Percentiles rank a stretch among this genome's conserved stretches.
phyloP scores from a whole-genome alignment of 2,888 invertebrate species.

The Chymomyza caudatula region DNA sequence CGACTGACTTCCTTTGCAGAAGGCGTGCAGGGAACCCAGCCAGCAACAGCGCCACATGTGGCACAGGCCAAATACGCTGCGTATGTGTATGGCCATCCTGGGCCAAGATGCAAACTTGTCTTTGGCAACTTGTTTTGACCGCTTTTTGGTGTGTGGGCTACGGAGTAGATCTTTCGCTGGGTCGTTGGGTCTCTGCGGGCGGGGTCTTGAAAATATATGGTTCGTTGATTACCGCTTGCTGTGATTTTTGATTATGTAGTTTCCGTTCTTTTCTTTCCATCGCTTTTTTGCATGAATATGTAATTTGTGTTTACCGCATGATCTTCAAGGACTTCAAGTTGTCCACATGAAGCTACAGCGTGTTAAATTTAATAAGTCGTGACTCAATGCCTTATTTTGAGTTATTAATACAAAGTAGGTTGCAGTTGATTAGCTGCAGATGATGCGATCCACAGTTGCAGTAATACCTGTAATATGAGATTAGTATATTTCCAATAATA shows the following conservation, averaged over 20 bases:
- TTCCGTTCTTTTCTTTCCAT: conserved; percentile 38
- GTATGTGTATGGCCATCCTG: conserved; percentile 19
- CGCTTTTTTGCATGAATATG: conserved; percentile 56
- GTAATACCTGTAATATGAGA: too few relatives aligned
- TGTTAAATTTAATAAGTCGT: conserved; percentile 16
- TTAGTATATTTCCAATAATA: too few relatives aligned
- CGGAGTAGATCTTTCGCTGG: neutral
- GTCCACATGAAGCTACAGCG: conserved; percentile 11
- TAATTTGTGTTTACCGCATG: conserved; percentile 41
- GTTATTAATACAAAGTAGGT: too few relatives aligned
- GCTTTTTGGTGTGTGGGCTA: conserved; percentile 29
- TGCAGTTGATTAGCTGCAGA: too few relatives aligned
- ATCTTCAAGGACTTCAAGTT: conserved; percentile 57
- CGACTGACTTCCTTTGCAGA: conserved; percentile 49
- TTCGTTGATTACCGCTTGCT: conserved; percentile 69
- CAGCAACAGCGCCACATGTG: conserved; percentile 41
- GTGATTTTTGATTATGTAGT: conserved; percentile 70
- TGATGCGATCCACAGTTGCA: too few relatives aligned
- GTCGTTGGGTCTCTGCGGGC: neutral
- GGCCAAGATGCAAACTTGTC: conserved; percentile 24
- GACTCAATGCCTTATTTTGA: too few relatives aligned
- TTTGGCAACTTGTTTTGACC: conserved; percentile 63
- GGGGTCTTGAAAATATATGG: conserved; percentile 58
- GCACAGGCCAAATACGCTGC: conserved; percentile 33
- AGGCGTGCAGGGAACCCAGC: neutral